Conservation (phyloP, 1,140 invertebrate genomes). For the Hylyphantes graminicola region DNA sequence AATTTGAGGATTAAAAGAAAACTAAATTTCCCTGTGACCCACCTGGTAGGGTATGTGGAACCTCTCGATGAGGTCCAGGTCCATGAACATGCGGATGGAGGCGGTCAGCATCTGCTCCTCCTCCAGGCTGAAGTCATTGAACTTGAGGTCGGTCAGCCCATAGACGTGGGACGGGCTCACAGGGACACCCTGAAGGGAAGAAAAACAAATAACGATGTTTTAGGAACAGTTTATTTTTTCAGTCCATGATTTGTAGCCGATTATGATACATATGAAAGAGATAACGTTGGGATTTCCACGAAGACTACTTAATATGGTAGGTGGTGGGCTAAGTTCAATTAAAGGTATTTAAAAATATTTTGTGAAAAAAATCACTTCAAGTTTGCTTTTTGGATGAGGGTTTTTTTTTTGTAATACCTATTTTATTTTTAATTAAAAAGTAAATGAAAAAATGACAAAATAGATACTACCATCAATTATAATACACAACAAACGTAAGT, state of each 20-base stretch:
- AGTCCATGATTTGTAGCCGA: background rate
- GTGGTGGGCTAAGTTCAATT: no score
- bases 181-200: slow-evolving; percentile 64
- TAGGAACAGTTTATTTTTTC: background rate
- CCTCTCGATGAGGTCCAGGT: slow-evolving; percentile 87
- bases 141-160: slow-evolving; percentile 84
- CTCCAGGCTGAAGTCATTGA: slow-evolving; percentile 85
- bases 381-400: no score
- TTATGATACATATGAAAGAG: background rate
- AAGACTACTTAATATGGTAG: no score
- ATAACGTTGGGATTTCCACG: background rate
- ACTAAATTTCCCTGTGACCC: background rate
- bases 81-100: slow-evolving; percentile 90
- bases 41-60: slow-evolving; percentile 92
- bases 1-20: background rate
- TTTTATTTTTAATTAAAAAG: no score
- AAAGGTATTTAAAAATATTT: no score
- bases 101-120: slow-evolving; percentile 89
- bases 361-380: no score
- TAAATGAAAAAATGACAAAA: no score
- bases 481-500: no score
- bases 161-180: slow-evolving; percentile 86
- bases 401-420: no score
- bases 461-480: no score
- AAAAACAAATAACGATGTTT: background rate